Evolutionary conservation across 1,140 invertebrate genomes (phyloP).

Genomic region (Drosophila mauritiana): DNA sequence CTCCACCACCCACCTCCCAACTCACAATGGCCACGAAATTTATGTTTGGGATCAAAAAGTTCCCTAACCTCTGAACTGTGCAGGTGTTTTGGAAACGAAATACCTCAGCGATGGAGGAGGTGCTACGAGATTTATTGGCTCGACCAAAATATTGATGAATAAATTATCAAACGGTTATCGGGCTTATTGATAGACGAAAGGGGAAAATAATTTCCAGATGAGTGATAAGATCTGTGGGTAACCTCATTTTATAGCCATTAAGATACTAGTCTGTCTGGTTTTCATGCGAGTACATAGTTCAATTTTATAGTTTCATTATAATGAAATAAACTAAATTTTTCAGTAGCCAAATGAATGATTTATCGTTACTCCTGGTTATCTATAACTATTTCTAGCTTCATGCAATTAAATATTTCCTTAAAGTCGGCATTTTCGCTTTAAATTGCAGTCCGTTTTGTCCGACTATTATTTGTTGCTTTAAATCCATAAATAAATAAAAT

Average conservation of each 20-base stretch:
- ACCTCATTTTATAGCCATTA: conserved; percentile 11
- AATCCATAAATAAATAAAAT: conserved; percentile 8
- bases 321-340: too few relatives aligned
- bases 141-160: conserved; percentile 55
- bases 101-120: conserved; percentile 33
- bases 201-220: conserved; percentile 20
- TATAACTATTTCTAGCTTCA: too few relatives aligned
- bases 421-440: neutral
- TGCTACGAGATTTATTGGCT: conserved; percentile 55
- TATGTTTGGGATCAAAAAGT: conserved; percentile 60
- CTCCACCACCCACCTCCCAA: conserved; percentile 1
- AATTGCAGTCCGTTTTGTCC: neutral
- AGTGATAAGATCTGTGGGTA: conserved; percentile 18
- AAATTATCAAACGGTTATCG: conserved; percentile 32
- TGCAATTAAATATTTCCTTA: too few relatives aligned
- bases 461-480: neutral
- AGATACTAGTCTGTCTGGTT: too few relatives aligned
- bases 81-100: conserved; percentile 54
- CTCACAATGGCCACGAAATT: conserved; percentile 64
- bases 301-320: too few relatives aligned
- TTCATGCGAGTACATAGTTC: too few relatives aligned
- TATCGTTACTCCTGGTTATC: too few relatives aligned
- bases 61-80: conserved; percentile 65
- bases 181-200: conserved; percentile 30
- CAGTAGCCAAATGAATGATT: too few relatives aligned